These are phyloP conservation scores for Sipha flava DNA, from an alignment of 1,140 invertebrate species.

Conservation along the genomic window DNA sequence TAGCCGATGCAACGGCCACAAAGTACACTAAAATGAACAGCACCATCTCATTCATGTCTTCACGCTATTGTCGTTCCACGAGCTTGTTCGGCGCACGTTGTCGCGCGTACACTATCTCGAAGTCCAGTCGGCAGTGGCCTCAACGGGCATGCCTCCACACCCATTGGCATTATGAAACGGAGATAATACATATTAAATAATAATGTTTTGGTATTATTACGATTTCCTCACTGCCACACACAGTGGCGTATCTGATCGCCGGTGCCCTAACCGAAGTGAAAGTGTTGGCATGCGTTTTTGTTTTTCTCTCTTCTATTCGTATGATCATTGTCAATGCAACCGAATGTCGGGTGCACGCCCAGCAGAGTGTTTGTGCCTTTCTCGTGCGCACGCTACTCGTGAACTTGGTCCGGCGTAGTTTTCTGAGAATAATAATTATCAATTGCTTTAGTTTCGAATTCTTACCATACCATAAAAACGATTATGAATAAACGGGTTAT, in stretches of 20 bases:
- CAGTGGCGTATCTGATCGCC: slow-evolving; percentile 24
- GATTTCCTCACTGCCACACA: slow-evolving; percentile 8
- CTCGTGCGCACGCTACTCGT: too few relatives aligned
- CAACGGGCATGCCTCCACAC: not conserved
- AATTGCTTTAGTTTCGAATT: too few relatives aligned
- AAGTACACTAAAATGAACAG: slow-evolving; percentile 8
- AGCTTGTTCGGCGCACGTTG: not conserved
- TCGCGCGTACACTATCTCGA: not conserved
- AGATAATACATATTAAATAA: not conserved
- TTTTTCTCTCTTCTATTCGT: not conserved
- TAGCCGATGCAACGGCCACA: not conserved
- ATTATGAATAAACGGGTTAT: too few relatives aligned
- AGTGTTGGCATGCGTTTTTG: not conserved
- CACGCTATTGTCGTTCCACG: not conserved
- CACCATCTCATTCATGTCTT: not conserved
- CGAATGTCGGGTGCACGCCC: not conserved
- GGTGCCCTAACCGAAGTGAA: slow-evolving; percentile 14
- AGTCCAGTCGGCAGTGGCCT: not conserved
- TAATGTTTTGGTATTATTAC: slow-evolving; percentile 18
- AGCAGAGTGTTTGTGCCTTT: not conserved
- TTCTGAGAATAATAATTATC: too few relatives aligned
- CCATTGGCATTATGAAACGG: slow-evolving; percentile 3
- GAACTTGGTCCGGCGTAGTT: too few relatives aligned
- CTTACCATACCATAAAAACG: too few relatives aligned
- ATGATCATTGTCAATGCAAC: not conserved